These are phyloP conservation scores for Cotesia congregata DNA, from an alignment of 2,888 invertebrate genomes.

Conservation along the genomic window DNA sequence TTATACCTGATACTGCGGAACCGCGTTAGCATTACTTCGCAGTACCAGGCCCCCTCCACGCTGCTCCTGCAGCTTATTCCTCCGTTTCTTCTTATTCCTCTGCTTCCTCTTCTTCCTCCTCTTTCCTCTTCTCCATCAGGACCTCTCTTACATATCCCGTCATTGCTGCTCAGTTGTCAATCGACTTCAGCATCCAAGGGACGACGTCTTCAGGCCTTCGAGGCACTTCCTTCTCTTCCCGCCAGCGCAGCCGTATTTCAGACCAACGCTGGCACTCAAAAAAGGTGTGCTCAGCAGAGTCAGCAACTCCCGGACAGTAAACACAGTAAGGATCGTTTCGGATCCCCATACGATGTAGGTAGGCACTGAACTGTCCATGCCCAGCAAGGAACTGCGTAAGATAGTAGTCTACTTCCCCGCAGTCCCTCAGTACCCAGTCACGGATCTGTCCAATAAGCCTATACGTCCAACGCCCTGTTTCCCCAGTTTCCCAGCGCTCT, in stretches of 20 bases:
- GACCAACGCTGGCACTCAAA: slow-evolving; percentile 10
- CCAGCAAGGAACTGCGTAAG: slow-evolving; percentile 36
- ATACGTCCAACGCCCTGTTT: slow-evolving; percentile 46
- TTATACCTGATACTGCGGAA: not conserved
- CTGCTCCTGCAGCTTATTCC: not conserved
- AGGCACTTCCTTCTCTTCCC: not conserved
- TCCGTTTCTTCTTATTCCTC: not conserved
- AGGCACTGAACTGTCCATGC: slow-evolving; percentile 28
- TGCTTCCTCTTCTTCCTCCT: not conserved
- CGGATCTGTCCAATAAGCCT: slow-evolving; percentile 38
- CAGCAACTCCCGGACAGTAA: slow-evolving; percentile 18
- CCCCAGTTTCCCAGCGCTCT: slow-evolving; percentile 43
- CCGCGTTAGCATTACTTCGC: not conserved
- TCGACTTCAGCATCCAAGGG: not conserved
- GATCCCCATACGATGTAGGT: slow-evolving; percentile 4
- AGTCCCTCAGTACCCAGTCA: slow-evolving; percentile 42
- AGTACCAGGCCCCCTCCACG: not conserved
- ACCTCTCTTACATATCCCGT: not conserved
- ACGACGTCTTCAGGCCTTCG: not conserved
- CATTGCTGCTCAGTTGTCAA: not conserved
- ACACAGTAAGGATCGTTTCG: not conserved
- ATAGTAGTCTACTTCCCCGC: slow-evolving; percentile 42
- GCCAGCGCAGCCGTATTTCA: not conserved
- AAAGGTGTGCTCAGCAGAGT: slow-evolving; percentile 26
- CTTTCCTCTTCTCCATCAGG: not conserved